Evolutionary conservation across 92 coral and sea anemone species (phyloP).

Genomic region (Pocillopora meandrina): DNA sequence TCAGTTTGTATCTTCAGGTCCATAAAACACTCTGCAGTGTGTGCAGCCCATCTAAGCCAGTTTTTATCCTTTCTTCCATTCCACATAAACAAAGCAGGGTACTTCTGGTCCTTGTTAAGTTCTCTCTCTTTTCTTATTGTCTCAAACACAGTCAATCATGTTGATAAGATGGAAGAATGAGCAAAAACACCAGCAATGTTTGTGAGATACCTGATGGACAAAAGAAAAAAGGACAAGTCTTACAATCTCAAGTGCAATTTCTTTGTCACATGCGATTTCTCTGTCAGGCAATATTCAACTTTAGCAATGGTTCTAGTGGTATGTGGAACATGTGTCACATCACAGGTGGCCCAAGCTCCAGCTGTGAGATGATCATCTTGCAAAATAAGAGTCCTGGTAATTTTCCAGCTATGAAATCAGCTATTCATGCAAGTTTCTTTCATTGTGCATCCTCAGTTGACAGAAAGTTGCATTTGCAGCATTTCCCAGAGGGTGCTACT

Average conservation of each 20-base stretch:
- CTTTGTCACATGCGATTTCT: too few relatives aligned
- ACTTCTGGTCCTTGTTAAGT: slow-evolving; percentile 48
- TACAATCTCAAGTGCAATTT: neutral
- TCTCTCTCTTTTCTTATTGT: slow-evolving; percentile 58
- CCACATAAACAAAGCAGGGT: slow-evolving; percentile 72
- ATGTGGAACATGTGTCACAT: too few relatives aligned
- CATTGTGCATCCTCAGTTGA: slow-evolving; percentile 57
- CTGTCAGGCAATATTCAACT: too few relatives aligned
- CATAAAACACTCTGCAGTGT: slow-evolving; percentile 78
- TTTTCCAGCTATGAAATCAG: slow-evolving; percentile 54
- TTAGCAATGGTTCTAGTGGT: too few relatives aligned
- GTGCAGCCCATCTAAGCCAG: slow-evolving; percentile 80
- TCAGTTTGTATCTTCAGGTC: slow-evolving; percentile 74
- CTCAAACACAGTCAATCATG: slow-evolving; percentile 67
- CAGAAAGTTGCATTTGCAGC: slow-evolving; percentile 38
- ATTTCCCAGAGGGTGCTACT: slow-evolving; percentile 51
- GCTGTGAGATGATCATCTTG: too few relatives aligned
- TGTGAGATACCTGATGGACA: slow-evolving; percentile 63
- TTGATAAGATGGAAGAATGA: slow-evolving; percentile 63
- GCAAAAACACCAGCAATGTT: slow-evolving; percentile 84
- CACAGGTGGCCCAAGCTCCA: too few relatives aligned
- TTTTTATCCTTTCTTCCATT: slow-evolving; percentile 71
- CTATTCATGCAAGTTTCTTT: slow-evolving; percentile 48
- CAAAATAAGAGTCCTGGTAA: slow-evolving; percentile 59
- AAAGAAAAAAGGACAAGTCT: neutral